Conservation (phyloP, 2,797 vertebrate genomes). For the Syndactyla subalaris region DNA sequence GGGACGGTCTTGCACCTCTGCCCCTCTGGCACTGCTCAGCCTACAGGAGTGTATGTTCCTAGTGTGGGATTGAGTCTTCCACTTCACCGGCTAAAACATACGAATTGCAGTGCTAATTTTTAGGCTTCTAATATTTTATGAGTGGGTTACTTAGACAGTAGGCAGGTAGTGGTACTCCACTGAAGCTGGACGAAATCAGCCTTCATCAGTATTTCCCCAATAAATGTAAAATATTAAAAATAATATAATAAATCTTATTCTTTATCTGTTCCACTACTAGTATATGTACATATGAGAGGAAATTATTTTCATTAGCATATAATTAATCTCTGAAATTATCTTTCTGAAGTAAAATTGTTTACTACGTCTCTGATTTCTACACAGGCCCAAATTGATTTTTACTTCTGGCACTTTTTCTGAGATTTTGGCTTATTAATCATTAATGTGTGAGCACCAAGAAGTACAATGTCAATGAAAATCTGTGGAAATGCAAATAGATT, state of each 20-base stretch:
- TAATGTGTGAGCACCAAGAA: background rate
- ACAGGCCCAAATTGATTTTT: background rate
- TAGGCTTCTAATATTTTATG: background rate
- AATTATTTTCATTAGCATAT: background rate
- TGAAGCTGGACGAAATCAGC: background rate
- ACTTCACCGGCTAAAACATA: background rate
- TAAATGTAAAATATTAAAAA: background rate
- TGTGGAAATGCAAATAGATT: background rate
- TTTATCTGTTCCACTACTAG: background rate
- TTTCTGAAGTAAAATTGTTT: background rate
- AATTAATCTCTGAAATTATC: background rate
- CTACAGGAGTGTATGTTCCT: background rate
- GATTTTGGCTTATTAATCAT: background rate
- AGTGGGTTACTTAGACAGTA: background rate
- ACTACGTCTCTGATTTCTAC: background rate
- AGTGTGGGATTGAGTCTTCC: background rate
- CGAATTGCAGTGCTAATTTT: background rate
- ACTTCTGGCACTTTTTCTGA: background rate
- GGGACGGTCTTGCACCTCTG: background rate
- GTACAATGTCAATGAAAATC: background rate
- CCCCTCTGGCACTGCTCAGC: background rate
- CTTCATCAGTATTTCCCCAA: background rate
- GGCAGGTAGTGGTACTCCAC: background rate
- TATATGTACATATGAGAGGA: background rate
- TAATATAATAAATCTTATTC: background rate